Conservation (phyloP, 1,140 invertebrate genomes). For the Ceratosolen solmsi region DNA sequence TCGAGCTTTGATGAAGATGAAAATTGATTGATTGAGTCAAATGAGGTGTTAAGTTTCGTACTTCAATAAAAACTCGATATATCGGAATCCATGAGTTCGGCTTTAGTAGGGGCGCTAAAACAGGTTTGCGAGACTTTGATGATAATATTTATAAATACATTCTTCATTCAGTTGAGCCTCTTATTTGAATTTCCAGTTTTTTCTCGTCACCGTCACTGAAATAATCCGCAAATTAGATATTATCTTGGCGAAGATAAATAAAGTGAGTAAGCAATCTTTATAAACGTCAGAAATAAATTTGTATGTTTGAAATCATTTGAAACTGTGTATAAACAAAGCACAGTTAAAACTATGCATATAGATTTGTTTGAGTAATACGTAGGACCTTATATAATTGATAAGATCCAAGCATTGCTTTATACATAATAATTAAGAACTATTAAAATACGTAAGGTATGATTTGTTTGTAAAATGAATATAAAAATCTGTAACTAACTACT, state of each 20-base stretch:
- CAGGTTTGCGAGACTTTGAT: conserved; percentile 29
- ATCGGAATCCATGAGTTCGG: conserved; percentile 15
- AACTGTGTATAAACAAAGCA: no score
- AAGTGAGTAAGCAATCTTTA: background rate
- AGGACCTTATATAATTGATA: no score
- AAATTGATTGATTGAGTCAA: conserved; percentile 47
- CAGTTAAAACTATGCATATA: no score
- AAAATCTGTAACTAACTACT: no score
- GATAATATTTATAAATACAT: conserved; percentile 45
- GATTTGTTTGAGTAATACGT: no score
- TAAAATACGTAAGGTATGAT: no score
- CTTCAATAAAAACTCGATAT: conserved; percentile 29
- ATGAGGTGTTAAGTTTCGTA: conserved; percentile 24
- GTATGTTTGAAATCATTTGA: background rate
- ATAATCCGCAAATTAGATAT: background rate
- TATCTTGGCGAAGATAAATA: background rate
- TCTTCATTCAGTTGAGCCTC: conserved; percentile 50
- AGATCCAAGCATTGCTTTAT: no score
- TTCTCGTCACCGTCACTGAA: background rate
- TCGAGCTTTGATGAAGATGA: conserved; percentile 23
- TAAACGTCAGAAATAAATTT: background rate
- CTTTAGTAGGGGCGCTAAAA: conserved; percentile 3
- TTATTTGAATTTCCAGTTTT: conserved; percentile 19
- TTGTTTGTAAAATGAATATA: no score
- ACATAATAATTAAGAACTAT: no score